Conservation (phyloP, 1,140 invertebrate species). For the Kradibia gibbosae region DNA sequence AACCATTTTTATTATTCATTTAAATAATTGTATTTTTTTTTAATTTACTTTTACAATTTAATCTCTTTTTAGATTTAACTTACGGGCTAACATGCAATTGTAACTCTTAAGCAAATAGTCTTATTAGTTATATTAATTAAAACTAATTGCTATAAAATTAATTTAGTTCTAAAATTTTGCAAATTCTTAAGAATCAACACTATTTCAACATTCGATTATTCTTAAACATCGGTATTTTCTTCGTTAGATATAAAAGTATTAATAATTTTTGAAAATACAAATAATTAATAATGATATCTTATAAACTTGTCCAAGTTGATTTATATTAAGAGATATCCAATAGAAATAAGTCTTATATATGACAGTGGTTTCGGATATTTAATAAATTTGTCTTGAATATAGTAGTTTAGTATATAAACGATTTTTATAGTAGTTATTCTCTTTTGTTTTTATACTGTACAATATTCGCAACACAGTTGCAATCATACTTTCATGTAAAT, state of each 20-base stretch:
- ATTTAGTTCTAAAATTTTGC: not conserved
- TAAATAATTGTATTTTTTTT: not conserved
- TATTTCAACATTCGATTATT: not conserved
- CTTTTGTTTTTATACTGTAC: not conserved
- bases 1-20: not conserved
- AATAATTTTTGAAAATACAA: slow-evolving; percentile 13
- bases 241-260: not conserved
- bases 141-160: too few relatives aligned
- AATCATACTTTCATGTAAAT: too few relatives aligned
- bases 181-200: not conserved
- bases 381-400: not conserved
- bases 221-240: not conserved
- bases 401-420: not conserved
- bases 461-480: not conserved
- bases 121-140: not conserved
- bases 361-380: not conserved
- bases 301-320: not conserved
- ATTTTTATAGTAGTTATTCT: slow-evolving; percentile 6
- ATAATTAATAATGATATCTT: not conserved
- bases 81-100: not conserved
- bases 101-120: not conserved
- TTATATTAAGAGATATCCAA: not conserved
- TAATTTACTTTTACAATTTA: not conserved
- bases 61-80: not conserved
- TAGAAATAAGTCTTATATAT: not conserved